These are phyloP conservation scores for Pedionomus torquatus DNA, from an alignment of 2,113 vertebrate species.

Conservation along the genomic window DNA sequence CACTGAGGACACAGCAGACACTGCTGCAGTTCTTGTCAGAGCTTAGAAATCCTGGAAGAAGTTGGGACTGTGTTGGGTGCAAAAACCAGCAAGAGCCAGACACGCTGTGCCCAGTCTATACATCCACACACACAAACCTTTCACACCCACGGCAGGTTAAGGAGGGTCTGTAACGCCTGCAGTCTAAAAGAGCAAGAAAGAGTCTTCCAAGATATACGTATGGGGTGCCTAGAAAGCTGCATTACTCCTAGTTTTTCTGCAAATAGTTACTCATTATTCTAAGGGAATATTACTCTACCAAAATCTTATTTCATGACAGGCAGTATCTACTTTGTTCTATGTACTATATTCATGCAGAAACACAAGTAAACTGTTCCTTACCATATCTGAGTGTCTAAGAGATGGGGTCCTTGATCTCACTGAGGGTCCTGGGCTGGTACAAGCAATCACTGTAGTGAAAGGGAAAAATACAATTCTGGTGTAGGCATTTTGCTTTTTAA, in stretches of 20 bases:
- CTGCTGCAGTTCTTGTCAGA: not conserved
- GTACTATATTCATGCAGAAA: not conserved
- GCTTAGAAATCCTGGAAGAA: not conserved
- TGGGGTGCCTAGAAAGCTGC: not conserved
- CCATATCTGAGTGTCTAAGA: not conserved
- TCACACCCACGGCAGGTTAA: not conserved
- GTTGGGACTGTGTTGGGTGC: not conserved
- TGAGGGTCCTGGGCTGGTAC: not conserved
- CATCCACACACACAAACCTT: not conserved
- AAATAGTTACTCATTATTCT: not conserved
- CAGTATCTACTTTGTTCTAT: not conserved
- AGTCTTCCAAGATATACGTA: not conserved
- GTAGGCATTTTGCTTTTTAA: not conserved
- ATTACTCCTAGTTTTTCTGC: not conserved
- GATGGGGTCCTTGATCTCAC: not conserved
- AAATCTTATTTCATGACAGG: not conserved
- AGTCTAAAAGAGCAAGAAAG: not conserved
- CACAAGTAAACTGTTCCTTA: not conserved
- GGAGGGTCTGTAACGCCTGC: not conserved
- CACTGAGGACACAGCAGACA: not conserved
- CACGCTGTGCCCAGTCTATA: not conserved
- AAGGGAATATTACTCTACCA: not conserved
- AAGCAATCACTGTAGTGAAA: too few relatives aligned
- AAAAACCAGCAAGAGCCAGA: not conserved
- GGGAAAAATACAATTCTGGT: too few relatives aligned